Evolutionary conservation across 2,113 vertebrate genomes (phyloP), one percentile per base, ranked within the genome.

Genomic region (Cynocephalus volans): DNA sequence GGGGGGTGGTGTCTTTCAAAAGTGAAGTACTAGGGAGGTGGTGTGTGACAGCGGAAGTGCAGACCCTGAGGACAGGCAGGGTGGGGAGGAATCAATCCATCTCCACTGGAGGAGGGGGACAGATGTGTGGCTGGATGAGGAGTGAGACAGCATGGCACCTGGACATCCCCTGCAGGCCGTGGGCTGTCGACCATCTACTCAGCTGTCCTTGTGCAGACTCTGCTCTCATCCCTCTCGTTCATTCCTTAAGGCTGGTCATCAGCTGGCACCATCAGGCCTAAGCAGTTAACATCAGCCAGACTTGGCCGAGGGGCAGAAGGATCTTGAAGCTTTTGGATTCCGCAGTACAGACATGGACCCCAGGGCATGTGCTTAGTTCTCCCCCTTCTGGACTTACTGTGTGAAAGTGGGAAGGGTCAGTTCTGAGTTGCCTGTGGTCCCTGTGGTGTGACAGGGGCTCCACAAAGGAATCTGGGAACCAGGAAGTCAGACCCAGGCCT

Each of bases 151-250:
- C 83, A 41, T 15, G 45, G 76, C 48, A 28, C 85, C 33, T 1
- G 1, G 48, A 24, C 0, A 11, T 23, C 33, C 60, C 77, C 33
- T 15, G 19, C 5, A 45, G 9, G 56, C 2, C 0, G 0, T 28
- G 31, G 6, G 48, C 11, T 11, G 4, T 6, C 2, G 0, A 11
- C n/a, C 9, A 3, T 54, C 79, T 15, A 1, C 33, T 56, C 41
- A 1, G 19, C 67, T 52, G 28, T 75, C 58, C 19, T 36, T 0
- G 3, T 33, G 14, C 10, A 13, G 48, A 33, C n/a, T n/a, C 10
- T 6, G 3, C 91, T 17, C 15, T 60, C 69, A 67, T 1, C 26
- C 62, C 33, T 52, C 36, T 33, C 4, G 11, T 75, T 24, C 14
- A 11, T 23, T 33, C 14, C 36, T 24, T 31, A 0, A 2, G 7